These are phyloP conservation scores for Drosophila littoralis DNA, from an alignment of 1,140 invertebrate genomes.

Conservation along the genomic window DNA sequence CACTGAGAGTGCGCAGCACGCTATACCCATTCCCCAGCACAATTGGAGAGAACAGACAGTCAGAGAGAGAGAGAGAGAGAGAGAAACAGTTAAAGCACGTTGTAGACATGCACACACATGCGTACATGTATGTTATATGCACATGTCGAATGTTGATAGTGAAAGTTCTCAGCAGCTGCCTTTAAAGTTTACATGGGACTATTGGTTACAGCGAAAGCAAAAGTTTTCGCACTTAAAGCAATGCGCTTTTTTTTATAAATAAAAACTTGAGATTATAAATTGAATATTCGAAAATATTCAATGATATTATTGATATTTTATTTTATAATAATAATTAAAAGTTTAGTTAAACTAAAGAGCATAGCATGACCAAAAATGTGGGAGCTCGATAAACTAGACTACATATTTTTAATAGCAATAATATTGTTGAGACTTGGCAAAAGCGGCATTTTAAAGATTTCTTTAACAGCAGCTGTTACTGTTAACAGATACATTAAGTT, in stretches of 20 bases:
- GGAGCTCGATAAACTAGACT: no score
- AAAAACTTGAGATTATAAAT: neutral
- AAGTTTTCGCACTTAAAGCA: neutral
- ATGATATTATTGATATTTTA: no score
- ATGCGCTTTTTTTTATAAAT: neutral
- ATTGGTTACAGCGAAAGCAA: constrained; percentile 25
- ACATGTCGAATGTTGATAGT: constrained; percentile 63
- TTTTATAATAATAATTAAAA: no score
- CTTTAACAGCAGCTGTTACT: constrained; percentile 9
- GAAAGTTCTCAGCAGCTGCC: constrained; percentile 61
- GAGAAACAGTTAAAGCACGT: constrained; percentile 4
- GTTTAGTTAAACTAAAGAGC: no score
- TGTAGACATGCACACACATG: constrained; percentile 25
- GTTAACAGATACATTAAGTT: constrained; percentile 4
- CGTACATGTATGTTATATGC: constrained; percentile 13
- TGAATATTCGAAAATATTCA: no score
- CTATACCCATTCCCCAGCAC: constrained; percentile 9
- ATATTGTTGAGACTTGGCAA: neutral
- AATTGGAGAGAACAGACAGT: neutral
- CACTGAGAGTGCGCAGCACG: constrained; percentile 51
- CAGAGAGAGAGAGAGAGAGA: constrained; percentile 2
- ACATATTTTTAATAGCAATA: neutral
- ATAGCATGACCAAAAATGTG: no score
- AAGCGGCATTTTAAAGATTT: neutral
- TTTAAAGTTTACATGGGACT: constrained; percentile 73